These are phyloP conservation scores for Takifugu flavidus DNA, from an alignment of 2,113 vertebrate species.

Conservation along the genomic window DNA sequence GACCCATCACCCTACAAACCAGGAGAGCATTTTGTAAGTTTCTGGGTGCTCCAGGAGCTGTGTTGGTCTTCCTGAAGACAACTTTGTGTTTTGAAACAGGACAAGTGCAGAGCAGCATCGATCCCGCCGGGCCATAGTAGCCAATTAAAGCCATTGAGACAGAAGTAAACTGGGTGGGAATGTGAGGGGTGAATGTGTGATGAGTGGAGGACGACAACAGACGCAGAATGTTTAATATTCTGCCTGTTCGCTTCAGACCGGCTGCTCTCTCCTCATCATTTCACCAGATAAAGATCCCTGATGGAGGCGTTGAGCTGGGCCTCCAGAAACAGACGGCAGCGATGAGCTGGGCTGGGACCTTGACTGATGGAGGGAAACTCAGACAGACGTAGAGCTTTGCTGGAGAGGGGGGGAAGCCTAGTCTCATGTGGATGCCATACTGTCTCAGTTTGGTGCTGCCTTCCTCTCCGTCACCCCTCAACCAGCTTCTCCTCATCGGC, in stretches of 20 bases:
- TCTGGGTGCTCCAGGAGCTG: too few relatives aligned
- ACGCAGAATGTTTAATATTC: slow-evolving; percentile 43
- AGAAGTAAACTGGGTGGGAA: slow-evolving; percentile 11
- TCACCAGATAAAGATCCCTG: slow-evolving; percentile 41
- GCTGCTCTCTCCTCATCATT: slow-evolving; percentile 16
- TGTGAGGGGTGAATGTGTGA: slow-evolving; percentile 27
- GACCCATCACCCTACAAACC: too few relatives aligned
- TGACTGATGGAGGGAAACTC: slow-evolving; percentile 54
- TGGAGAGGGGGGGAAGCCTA: slow-evolving; percentile 20
- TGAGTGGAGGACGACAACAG: slow-evolving; percentile 27
- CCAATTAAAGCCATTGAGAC: slow-evolving; percentile 61
- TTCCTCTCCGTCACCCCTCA: neutral
- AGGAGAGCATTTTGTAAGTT: too few relatives aligned
- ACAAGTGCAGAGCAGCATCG: slow-evolving; percentile 37
- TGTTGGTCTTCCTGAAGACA: slow-evolving; percentile 26
- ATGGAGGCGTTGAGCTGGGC: slow-evolving; percentile 31
- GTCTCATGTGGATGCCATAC: slow-evolving; percentile 22
- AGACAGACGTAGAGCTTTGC: slow-evolving; percentile 56
- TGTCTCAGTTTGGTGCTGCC: slow-evolving; percentile 22
- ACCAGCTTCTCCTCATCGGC: neutral
- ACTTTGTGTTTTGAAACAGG: slow-evolving; percentile 14
- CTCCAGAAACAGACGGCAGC: slow-evolving; percentile 38
- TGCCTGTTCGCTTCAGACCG: slow-evolving; percentile 10
- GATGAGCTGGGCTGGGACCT: slow-evolving; percentile 42
- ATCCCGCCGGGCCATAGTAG: slow-evolving; percentile 40